phyloP scores from a whole-genome alignment of 2,113 vertebrate species.

The Brevimyrus niger region DNA sequence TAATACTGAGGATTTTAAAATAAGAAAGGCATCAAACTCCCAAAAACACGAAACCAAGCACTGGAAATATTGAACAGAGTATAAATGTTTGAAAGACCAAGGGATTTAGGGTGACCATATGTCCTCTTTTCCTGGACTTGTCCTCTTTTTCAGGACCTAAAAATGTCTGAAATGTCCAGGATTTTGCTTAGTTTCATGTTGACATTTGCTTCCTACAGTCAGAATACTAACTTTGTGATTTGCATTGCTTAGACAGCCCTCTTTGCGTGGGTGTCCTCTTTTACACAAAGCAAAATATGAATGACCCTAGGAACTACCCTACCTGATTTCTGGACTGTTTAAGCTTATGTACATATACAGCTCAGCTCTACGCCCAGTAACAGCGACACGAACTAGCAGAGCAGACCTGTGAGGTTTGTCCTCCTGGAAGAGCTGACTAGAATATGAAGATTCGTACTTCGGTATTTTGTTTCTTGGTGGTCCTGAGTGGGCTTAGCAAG shows the following conservation, averaged over 20 bases:
- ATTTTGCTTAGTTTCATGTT: not conserved
- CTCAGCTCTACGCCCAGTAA: not conserved
- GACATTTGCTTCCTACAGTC: not conserved
- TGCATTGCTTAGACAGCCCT: not conserved
- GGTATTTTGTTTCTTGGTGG: not conserved
- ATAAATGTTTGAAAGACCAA: not conserved
- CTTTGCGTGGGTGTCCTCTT: not conserved
- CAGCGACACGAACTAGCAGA: not conserved
- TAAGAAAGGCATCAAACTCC: not conserved
- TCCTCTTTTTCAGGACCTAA: not conserved
- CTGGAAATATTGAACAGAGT: not conserved
- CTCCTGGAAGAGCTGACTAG: not conserved
- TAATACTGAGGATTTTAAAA: not conserved
- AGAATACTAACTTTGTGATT: not conserved
- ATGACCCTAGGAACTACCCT: not conserved
- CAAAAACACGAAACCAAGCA: not conserved
- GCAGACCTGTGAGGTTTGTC: not conserved
- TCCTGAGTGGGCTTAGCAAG: not conserved
- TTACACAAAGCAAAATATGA: not conserved
- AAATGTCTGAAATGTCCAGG: not conserved
- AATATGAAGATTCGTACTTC: not conserved
- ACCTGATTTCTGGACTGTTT: not conserved
- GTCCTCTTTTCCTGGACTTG: not conserved
- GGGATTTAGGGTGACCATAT: not conserved
- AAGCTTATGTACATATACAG: not conserved